Evolutionary conservation across 2,113 vertebrate genomes (phyloP), one percentile per base, ranked within the genome.

Genomic region (Archocentrus centrarchus): DNA sequence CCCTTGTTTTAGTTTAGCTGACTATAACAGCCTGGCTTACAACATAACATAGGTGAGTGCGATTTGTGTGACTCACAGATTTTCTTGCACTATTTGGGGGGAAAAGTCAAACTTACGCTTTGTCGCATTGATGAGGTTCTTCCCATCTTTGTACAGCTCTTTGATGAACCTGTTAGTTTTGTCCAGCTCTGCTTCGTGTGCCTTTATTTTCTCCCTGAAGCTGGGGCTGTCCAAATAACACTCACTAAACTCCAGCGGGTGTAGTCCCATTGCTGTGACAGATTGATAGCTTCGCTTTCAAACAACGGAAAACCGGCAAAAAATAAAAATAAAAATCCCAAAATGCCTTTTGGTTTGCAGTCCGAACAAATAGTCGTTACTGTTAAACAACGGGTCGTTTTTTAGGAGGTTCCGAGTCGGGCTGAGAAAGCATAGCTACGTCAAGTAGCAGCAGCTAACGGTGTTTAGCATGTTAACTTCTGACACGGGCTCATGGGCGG

Each of bases 101-200:
- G 5, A 55, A 55, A 55, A 18, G 47, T 73, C 8, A 61, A 41
- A 96, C 97, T 98, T 86, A 99, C 98, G 98, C 88, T 99, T 99
- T 6, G 97, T 99, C 1, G 98, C 98, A 35, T 96, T 97, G 89
- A 99, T 98, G 80, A 99, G 97, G 87, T 96, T 98, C 93, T 99
- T 99, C 0, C 98, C 98, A 90, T 99, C 98, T 92, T 99, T 99
- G 83, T 99, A 97, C 75, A 99, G 94, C 83, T 99, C 98, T 91
- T 99, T 99, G 88, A 99, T 99, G 79, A 99, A 99, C 91, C 98
- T 97, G 96, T 97, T 98, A 55, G 98, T 99, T 92, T 95, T 97
- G 87, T 99, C 98, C 95, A 99, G 95, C 93, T 99, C 98, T 15
- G 97, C 97, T 95, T 99, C 98, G 14, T 99, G 98, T 0, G 97